Evolutionary conservation across 1,140 invertebrate species (phyloP), one percentile per base, ranked within the genome.

Genomic region (Nymphalis io): DNA sequence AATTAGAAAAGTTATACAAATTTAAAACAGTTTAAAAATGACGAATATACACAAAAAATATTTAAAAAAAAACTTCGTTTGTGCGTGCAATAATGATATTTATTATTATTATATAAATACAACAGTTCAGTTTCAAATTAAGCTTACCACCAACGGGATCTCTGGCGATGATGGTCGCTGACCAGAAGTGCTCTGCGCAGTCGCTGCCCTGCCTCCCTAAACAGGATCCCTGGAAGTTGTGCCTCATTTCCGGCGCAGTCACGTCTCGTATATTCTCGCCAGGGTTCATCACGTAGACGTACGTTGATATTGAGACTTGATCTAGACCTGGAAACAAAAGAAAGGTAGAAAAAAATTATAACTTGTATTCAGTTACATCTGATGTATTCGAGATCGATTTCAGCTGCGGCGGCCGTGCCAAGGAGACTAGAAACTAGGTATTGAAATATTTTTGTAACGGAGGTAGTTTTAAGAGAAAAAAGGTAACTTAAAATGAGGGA

Each of bases 141-240:
- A 18, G 15, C 57, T 75, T 80, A 93, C 93, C 93, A 78, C 89
- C 93, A 21, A 92, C 86, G 65, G 87, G 81, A 74, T 95, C 94
- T 70, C 93, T 92, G 2, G 93, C 92, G 0, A 91, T 90, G 12
- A 95, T 83, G 18, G 94, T 93, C 2, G 94, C 79, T n/a, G 93
- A 93, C 94, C 94, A 95, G 44, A 87, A 88, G 48, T 93, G 90
- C 73, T 93, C 93, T 0, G 86, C 87, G 69, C 95, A 95, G 64
- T 87, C 76, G 38, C 88, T 73, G 5, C 79, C 82, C 48, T 83
- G 79, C 68, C 86, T 89, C 0, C 92, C 92, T 0, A 89, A 72
- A 57, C 93, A 94, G 60, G 93, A 91, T 3, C 93, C 93, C 62
- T 93, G 92, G 77, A 93, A 94, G 23, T 80, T 91, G 70, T 93